A percentile compares a stretch with the other conserved stretches of the same genome.
Evolutionary conservation across 2,888 invertebrate genomes (phyloP).

Genomic region (Plebejus anna): DNA sequence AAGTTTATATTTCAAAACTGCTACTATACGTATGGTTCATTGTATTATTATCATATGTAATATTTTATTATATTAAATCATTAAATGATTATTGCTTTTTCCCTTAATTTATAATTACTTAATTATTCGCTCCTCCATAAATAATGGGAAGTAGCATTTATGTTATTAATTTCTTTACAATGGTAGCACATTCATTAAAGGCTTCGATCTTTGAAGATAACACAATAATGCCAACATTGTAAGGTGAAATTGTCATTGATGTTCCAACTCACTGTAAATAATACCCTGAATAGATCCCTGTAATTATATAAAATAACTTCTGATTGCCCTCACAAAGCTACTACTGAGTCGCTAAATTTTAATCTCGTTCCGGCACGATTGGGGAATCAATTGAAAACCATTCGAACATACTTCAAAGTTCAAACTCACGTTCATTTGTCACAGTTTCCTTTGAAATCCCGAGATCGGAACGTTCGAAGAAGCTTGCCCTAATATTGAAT

Average conservation of each 20-base stretch:
- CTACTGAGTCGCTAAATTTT: constrained; percentile 40
- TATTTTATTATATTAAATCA: too few relatives aligned
- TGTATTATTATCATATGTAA: too few relatives aligned
- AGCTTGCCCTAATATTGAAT: constrained; percentile 7
- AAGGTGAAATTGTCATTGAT: constrained; percentile 3
- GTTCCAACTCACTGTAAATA: constrained; percentile 14
- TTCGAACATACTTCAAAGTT: constrained; percentile 57
- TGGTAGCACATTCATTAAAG: neutral
- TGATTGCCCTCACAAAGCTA: constrained; percentile 33
- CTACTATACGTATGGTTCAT: too few relatives aligned
- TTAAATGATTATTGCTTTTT: too few relatives aligned
- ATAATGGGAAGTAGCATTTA: too few relatives aligned
- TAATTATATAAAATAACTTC: constrained; percentile 33
- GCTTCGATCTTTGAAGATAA: neutral
- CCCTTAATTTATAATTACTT: too few relatives aligned
- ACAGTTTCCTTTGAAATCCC: constrained; percentile 50
- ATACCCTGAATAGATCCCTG: constrained; percentile 24
- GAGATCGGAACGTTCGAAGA: constrained; percentile 32
- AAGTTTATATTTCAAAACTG: neutral
- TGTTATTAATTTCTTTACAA: too few relatives aligned
- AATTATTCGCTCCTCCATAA: too few relatives aligned
- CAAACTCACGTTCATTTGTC: constrained; percentile 67
- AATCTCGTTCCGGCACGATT: constrained; percentile 48
- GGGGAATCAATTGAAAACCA: constrained; percentile 50
- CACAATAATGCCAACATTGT: neutral